phyloP scores from a whole-genome alignment of 2,888 invertebrate genomes.

The Acanthoscelides obtectus region DNA sequence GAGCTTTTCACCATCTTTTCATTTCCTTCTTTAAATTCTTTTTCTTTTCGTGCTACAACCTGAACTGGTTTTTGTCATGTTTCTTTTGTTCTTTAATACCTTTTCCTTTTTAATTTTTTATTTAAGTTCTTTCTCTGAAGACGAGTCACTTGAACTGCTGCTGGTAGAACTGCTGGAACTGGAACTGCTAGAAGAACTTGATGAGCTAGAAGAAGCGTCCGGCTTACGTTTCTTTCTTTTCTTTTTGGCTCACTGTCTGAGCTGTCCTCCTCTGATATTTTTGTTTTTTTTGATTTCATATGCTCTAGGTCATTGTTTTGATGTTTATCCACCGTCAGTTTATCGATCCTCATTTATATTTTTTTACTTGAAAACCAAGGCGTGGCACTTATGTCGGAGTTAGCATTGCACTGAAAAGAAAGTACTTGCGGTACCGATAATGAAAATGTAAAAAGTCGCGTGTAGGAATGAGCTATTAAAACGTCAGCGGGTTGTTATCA shows the following conservation, averaged over 20 bases:
- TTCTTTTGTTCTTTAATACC: constrained; percentile 4
- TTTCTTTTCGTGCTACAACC: constrained; percentile 11
- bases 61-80: constrained; percentile 7
- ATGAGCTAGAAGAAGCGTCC: constrained; percentile 3
- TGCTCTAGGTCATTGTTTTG: constrained; percentile 3
- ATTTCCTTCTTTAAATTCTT: constrained; percentile 13
- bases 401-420: no score
- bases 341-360: neutral
- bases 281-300: constrained; percentile 8
- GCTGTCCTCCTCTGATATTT: constrained; percentile 6
- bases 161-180: constrained; percentile 9
- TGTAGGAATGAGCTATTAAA: neutral
- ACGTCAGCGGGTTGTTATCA: neutral
- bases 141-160: constrained; percentile 1
- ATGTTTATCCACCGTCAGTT: neutral
- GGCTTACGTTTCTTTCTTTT: constrained; percentile 6
- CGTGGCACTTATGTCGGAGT: neutral
- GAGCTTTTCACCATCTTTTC: no score
- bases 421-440: no score
- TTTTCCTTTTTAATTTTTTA: constrained; percentile 4
- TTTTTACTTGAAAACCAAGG: neutral
- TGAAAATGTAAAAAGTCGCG: neutral
- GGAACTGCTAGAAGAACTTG: constrained; percentile 8
- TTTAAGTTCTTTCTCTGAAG: constrained; percentile 1
- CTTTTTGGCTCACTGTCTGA: constrained; percentile 8